Percentiles rank a stretch among this genome's conserved stretches.
Evolutionary conservation across 2,113 vertebrate genomes (phyloP).

Genomic region (Channa maculata): DNA sequence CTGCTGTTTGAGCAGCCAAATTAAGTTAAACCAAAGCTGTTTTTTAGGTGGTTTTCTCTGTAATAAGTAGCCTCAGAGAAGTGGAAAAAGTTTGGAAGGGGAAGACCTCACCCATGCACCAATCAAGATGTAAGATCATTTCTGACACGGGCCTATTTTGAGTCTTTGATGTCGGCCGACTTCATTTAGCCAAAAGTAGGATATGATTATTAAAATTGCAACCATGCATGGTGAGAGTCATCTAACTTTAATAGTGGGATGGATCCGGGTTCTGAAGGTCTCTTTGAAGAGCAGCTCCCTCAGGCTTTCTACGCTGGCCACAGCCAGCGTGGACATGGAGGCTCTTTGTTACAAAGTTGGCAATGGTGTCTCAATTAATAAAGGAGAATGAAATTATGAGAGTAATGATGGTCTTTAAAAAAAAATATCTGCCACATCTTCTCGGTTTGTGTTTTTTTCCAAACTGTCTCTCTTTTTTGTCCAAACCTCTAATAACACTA

Average conservation of each 20-base stretch:
- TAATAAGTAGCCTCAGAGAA: constrained; percentile 32
- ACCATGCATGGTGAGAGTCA: constrained; percentile 75
- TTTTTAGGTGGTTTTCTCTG: constrained; percentile 59
- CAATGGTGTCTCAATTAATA: constrained; percentile 46
- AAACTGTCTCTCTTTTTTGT: constrained; percentile 4
- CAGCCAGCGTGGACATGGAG: constrained; percentile 52
- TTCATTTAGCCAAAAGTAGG: constrained; percentile 75
- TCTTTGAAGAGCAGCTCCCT: constrained; percentile 69
- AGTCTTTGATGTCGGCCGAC: constrained; percentile 73
- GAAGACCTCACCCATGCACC: constrained; percentile 51
- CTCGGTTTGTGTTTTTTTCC: neutral
- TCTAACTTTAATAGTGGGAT: constrained; percentile 65
- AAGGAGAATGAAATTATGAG: constrained; percentile 39
- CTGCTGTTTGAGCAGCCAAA: constrained; percentile 36
- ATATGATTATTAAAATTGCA: constrained; percentile 83
- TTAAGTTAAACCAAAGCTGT: constrained; percentile 34
- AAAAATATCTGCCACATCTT: constrained; percentile 8
- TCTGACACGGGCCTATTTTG: constrained; percentile 72
- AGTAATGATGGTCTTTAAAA: constrained; percentile 24
- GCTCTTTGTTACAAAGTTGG: constrained; percentile 64
- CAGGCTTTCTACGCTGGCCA: constrained; percentile 41
- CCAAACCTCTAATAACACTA: constrained; percentile 26
- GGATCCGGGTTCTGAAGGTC: constrained; percentile 60
- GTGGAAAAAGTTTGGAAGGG: constrained; percentile 30
- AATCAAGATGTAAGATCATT: constrained; percentile 69